Evolutionary conservation across 2,797 vertebrate genomes (phyloP).

Genomic region (Crocidura indochinensis): DNA sequence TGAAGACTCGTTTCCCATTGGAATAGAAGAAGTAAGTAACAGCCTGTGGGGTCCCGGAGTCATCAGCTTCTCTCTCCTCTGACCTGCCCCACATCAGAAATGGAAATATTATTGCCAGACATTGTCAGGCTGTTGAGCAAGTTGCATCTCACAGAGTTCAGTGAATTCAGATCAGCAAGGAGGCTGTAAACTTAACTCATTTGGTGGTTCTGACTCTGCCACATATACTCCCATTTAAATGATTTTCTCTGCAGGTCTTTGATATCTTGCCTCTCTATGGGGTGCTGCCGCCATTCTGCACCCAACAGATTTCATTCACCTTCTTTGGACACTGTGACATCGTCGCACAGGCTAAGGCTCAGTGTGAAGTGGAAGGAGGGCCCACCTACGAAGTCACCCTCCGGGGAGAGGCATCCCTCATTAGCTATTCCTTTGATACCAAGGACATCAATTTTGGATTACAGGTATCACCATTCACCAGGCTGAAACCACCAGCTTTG

Average conservation of each 20-base stretch:
- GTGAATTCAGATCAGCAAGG: neutral
- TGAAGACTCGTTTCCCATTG: slow-evolving; percentile 68
- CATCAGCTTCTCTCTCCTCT: neutral
- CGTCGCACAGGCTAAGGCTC: slow-evolving; percentile 87
- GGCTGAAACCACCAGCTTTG: neutral
- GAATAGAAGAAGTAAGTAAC: slow-evolving; percentile 91
- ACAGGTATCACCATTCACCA: slow-evolving; percentile 88
- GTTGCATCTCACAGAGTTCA: neutral
- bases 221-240: neutral
- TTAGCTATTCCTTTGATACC: slow-evolving; percentile 91
- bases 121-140: neutral
- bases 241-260: slow-evolving; percentile 92
- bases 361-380: slow-evolving; percentile 94
- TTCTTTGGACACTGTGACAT: slow-evolving; percentile 94
- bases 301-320: slow-evolving; percentile 90
- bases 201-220: neutral
- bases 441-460: slow-evolving; percentile 91
- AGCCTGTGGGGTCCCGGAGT: neutral
- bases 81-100: neutral
- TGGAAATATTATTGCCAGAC: neutral
- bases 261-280: slow-evolving; percentile 92
- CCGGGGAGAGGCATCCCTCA: slow-evolving; percentile 92
- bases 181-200: neutral
- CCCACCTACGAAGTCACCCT: slow-evolving; percentile 92
- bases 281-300: slow-evolving; percentile 90